Evolutionary conservation across 2,888 invertebrate species (phyloP).

Genomic region (Chelonus formosanus): DNA sequence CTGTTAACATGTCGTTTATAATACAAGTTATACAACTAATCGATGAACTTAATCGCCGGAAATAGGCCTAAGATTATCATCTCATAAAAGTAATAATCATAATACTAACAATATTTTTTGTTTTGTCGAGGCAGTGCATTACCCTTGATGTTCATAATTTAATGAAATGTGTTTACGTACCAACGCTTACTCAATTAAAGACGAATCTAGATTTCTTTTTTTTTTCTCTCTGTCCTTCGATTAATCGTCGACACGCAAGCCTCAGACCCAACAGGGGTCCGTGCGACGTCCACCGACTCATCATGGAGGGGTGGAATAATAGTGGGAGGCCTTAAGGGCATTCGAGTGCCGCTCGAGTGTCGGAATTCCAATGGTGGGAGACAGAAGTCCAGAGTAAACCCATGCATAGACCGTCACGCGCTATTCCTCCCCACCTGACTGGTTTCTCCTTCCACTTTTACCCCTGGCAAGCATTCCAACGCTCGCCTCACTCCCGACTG

Average conservation of each 20-base stretch:
- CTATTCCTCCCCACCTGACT: constrained; percentile 50
- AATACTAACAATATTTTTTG: constrained; percentile 19
- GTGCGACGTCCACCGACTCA: constrained; percentile 18
- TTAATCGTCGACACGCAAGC: constrained; percentile 47
- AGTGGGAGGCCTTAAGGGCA: constrained; percentile 48
- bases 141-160: too few species aligned
- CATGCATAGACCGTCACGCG: constrained; percentile 61
- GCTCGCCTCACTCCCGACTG: constrained; percentile 54
- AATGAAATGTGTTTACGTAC: too few species aligned
- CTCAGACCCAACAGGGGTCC: constrained; percentile 48
- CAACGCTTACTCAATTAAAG: too few species aligned
- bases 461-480: constrained; percentile 55
- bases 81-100: background rate
- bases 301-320: constrained; percentile 32
- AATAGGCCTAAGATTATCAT: too few species aligned
- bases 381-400: constrained; percentile 43
- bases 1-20: too few species aligned
- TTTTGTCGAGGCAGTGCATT: background rate
- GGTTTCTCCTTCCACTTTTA: constrained; percentile 38
- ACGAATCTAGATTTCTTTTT: constrained; percentile 14
- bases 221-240: constrained; percentile 38
- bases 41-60: too few species aligned
- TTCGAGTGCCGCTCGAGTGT: constrained; percentile 51
- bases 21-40: too few species aligned
- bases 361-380: constrained; percentile 58